Conservation (phyloP, 2,888 invertebrate genomes). For the Ephialtes manifestator region DNA sequence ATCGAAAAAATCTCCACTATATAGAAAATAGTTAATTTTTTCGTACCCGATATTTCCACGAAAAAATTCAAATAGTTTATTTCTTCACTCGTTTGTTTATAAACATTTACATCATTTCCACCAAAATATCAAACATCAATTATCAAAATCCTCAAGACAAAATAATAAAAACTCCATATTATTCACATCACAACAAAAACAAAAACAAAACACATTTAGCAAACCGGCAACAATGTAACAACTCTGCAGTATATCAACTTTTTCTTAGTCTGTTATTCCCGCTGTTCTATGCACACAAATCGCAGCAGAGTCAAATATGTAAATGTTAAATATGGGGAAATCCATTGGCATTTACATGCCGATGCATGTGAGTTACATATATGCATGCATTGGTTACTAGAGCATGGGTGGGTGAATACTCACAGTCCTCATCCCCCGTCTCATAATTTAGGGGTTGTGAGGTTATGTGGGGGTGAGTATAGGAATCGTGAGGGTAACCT, state of each 20-base stretch:
- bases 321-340: slow-evolving; percentile 51
- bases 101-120: too few species aligned
- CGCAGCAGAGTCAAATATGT: slow-evolving; percentile 24
- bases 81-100: too few species aligned
- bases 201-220: too few species aligned
- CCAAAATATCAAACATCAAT: too few species aligned
- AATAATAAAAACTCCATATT: too few species aligned
- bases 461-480: slow-evolving; percentile 41
- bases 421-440: background rate
- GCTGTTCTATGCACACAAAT: background rate
- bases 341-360: slow-evolving; percentile 58
- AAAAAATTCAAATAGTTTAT: too few species aligned
- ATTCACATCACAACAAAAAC: too few species aligned
- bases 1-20: too few species aligned
- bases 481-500: slow-evolving; percentile 71
- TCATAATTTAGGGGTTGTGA: slow-evolving; percentile 46
- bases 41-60: too few species aligned
- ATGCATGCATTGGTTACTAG: slow-evolving; percentile 46
- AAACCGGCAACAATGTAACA: too few species aligned
- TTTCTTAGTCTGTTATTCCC: background rate
- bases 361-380: slow-evolving; percentile 32
- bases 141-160: too few species aligned
- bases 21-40: too few species aligned
- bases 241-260: background rate
- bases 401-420: slow-evolving; percentile 43